phyloP scores from a whole-genome alignment of 2,797 vertebrate species.

The Poeciliopsis turneri region DNA sequence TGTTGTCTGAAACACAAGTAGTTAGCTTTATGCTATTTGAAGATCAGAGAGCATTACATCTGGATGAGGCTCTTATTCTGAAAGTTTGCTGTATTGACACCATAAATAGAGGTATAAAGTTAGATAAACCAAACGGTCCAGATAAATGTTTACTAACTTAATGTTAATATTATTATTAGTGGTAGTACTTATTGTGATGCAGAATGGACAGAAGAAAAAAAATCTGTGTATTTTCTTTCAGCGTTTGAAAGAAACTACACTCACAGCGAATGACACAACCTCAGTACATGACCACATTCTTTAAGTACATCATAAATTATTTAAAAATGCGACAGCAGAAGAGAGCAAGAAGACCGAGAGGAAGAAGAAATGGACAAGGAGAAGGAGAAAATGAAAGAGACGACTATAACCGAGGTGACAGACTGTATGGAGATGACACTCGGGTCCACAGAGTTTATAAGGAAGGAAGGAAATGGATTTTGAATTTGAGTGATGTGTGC shows the following conservation, averaged over 20 bases:
- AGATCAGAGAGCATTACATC: neutral
- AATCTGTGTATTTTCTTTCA: neutral
- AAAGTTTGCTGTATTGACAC: neutral
- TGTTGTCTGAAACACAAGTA: no score
- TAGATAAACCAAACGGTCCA: neutral
- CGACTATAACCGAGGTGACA: conserved; percentile 20
- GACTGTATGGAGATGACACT: conserved; percentile 29
- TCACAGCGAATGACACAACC: conserved; percentile 11
- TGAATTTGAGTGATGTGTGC: conserved; percentile 46
- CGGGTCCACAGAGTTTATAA: conserved; percentile 37
- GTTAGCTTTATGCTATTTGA: neutral
- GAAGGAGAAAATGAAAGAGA: conserved; percentile 23
- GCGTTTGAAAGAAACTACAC: neutral
- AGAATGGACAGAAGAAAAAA: neutral
- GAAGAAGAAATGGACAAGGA: conserved; percentile 5
- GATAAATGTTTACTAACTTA: neutral
- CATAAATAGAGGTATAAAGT: neutral
- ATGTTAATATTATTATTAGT: neutral
- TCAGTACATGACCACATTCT: conserved; percentile 14
- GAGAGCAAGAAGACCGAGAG: neutral
- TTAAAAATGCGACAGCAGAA: conserved; percentile 21
- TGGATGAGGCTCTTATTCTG: neutral
- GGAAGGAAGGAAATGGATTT: conserved; percentile 42
- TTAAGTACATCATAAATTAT: conserved; percentile 26
- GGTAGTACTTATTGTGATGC: neutral